These are phyloP conservation scores for Poeciliopsis presidionis DNA, from an alignment of 2,797 vertebrate genomes.

Conservation along the genomic window DNA sequence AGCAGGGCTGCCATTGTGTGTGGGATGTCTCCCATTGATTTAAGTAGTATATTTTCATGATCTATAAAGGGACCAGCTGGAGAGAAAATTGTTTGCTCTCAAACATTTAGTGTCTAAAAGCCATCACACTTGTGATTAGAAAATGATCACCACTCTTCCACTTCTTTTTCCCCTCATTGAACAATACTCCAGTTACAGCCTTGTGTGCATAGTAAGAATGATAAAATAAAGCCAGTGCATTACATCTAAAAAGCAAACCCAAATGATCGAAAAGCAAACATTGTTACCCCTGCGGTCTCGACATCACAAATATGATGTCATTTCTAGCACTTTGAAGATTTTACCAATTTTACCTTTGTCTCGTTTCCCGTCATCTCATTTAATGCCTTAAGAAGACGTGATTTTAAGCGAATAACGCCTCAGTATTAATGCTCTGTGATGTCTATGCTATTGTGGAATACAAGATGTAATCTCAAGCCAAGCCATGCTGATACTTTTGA, in stretches of 20 bases:
- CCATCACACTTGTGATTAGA: conserved; percentile 69
- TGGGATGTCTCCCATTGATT: conserved; percentile 82
- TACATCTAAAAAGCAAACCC: conserved; percentile 38
- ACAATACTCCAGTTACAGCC: conserved; percentile 40
- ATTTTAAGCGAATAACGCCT: background rate
- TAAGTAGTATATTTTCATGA: conserved; percentile 82
- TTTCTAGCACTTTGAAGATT: background rate
- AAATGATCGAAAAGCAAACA: conserved; percentile 13
- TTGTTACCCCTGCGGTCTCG: background rate
- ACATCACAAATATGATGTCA: conserved; percentile 11
- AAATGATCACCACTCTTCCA: conserved; percentile 65
- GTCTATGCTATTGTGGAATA: background rate
- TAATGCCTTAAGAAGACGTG: background rate
- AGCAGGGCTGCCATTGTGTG: conserved; percentile 79
- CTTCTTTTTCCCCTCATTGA: conserved; percentile 44
- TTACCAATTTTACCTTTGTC: background rate
- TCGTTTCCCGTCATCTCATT: background rate
- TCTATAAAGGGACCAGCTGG: conserved; percentile 82
- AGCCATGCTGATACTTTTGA: background rate
- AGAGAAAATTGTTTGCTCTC: conserved; percentile 79
- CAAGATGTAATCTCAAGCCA: background rate
- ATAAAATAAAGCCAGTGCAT: conserved; percentile 26
- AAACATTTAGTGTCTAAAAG: conserved; percentile 76
- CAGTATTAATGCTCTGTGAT: background rate
- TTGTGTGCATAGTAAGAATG: conserved; percentile 38